Base-by-base conservation (phyloP, 2,113 vertebrate species). In the Lampris incognitus region DNA sequence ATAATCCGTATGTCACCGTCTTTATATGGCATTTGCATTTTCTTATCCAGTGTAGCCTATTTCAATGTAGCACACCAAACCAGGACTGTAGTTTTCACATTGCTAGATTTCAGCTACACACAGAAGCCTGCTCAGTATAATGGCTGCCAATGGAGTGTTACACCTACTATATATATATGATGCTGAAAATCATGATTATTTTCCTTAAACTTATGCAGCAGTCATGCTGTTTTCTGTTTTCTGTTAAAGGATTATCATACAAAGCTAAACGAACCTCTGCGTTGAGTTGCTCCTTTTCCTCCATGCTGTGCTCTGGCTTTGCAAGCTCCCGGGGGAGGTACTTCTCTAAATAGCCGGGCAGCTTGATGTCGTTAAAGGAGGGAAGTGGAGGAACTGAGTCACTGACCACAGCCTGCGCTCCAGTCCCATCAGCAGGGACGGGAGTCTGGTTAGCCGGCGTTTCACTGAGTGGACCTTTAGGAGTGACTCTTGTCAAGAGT, bases 321-420 rank as follows among this genome's bases (percentile, higher is more conserved):
- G 42, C 59, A 57, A 81, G 78, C 48, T 94, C 93, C 70, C 79
- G 90, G 78, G 91, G 94, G 67, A 92, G 84, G 85, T 92, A 89
- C 75, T 96, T 97, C 89, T 97, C 95, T 90, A 95, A 92, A 90
- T 91, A 94, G 81, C 90, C 91, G 9, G 94, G 92, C 85, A 95
- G 90, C 85, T 92, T 95, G 79, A 92, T 81, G 85, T 92, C 94
- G 69, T 92, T 90, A 89, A 94, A 92, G 87, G 94, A 90, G 55
- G 93, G 88, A 84, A 89, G 59, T 58, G 84, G 85, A 79, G 88
- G 87, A 0, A 48, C 58, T 81, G 83, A 92, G 79, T 88, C 71
- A 87, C 75, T 78, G 86, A 85, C 81, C 89, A 69, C 85, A 64
- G 83, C 7, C 66, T 36, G 72, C 24, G 48, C 62, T 87, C 78